Evolutionary conservation across 2,888 invertebrate genomes (phyloP).

Genomic region (Stenodema calcarata): DNA sequence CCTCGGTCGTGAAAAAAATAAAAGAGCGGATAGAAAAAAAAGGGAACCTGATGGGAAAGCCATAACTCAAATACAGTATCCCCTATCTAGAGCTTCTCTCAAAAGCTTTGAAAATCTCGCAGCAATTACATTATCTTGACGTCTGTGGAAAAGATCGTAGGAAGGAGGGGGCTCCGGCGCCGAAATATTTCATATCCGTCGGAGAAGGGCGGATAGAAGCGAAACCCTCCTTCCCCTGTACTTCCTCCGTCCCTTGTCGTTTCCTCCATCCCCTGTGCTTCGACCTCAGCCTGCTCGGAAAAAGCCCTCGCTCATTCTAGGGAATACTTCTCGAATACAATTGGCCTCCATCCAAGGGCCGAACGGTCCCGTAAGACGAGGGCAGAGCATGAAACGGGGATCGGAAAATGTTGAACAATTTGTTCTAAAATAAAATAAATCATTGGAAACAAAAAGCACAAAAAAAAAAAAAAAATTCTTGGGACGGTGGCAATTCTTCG

Average conservation of each 20-base stretch:
- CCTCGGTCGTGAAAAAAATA: not conserved
- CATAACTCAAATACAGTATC: constrained; percentile 29
- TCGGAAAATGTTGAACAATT: constrained; percentile 44
- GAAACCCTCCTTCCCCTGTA: not conserved
- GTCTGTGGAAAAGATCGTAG: constrained; percentile 45
- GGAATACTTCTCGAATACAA: constrained; percentile 33
- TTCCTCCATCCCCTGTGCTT: not conserved
- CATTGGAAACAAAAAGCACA: not conserved
- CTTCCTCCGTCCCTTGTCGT: not conserved
- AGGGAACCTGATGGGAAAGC: constrained; percentile 38
- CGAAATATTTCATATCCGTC: constrained; percentile 48
- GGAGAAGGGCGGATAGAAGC: constrained; percentile 19
- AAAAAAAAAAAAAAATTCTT: not conserved
- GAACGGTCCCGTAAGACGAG: not conserved
- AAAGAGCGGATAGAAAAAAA: not conserved
- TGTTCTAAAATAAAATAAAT: constrained; percentile 34
- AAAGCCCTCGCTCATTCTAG: not conserved
- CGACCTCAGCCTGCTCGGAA: not conserved
- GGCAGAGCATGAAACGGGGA: not conserved
- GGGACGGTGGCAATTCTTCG: not conserved
- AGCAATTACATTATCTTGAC: constrained; percentile 52
- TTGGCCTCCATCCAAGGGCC: constrained; percentile 44
- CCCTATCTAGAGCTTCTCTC: constrained; percentile 20
- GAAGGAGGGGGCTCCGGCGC: constrained; percentile 32
- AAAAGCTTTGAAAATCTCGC: constrained; percentile 42